Conservation (phyloP, 2,113 vertebrate species). For the Burhinus oedicnemus region DNA sequence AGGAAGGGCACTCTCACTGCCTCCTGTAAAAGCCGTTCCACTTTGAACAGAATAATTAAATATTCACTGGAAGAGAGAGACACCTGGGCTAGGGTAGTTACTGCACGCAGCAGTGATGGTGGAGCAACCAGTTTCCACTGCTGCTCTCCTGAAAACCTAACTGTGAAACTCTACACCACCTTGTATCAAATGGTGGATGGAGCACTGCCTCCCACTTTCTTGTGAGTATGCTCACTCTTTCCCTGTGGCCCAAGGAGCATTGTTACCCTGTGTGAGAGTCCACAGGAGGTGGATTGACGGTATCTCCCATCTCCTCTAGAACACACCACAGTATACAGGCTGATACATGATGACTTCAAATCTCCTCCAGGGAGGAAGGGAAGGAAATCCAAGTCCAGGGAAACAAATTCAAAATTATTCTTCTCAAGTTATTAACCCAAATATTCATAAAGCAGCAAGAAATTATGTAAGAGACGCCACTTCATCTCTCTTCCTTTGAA, state of each 20-base stretch:
- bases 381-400: not conserved
- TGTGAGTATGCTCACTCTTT: not conserved
- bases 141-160: not conserved
- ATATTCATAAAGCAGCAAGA: not conserved
- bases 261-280: not conserved
- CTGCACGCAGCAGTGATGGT: not conserved
- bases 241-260: not conserved
- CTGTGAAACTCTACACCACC: not conserved
- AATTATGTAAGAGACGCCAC: not conserved
- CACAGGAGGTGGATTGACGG: not conserved
- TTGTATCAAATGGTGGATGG: not conserved
- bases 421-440: not conserved
- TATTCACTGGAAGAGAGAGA: not conserved
- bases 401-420: not conserved
- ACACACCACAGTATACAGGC: not conserved
- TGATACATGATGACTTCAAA: not conserved
- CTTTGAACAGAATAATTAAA: not conserved
- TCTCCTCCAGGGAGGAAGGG: not conserved
- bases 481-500: not conserved
- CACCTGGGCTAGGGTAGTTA: not conserved
- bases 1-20: not conserved
- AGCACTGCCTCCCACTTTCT: not conserved
- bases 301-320: not conserved
- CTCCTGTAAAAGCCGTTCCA: not conserved
- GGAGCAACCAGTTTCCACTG: not conserved